Base-by-base conservation (phyloP, 2,797 vertebrate genomes). In the Phrynocephalus vlangalii region DNA sequence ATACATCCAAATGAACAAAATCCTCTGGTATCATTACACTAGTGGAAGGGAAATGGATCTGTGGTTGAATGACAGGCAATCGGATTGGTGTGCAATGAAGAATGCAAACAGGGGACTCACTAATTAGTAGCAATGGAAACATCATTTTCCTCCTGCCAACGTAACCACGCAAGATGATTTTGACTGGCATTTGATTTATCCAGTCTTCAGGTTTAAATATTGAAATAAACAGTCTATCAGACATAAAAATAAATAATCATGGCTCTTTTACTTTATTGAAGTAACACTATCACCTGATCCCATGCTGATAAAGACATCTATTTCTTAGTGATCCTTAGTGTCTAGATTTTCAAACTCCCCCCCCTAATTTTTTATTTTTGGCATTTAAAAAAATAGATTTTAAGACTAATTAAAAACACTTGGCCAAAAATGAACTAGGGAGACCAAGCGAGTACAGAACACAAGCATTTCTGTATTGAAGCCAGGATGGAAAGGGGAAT, bases 381-480 rank as follows among this genome's bases (percentile, higher is more conserved):
- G 76, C 84, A 86, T 50, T 44, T n/a, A n/a, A n/a, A 85, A 44
- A 85, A 78, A 50, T 70, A 78, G 44, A 78, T 78, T 85, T 85
- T 78, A 78, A 68, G 75, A 85, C 44, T 85, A 67, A 78, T 85
- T 85, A 85, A 77, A 77, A 76, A 48, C 60, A 85, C 38, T 76
- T 68, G 26, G 63, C 33, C 24, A 26, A 85, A 70, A 52, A 48
- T 52, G 38, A 63, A 26, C 50, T 60, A 6, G 52, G 4, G 8
- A 15, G 48, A 48, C 0, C 16, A 8, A 2, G 50, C 6, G 38
- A 78, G 44, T 1, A 48, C 22, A 68, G 15, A 15, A 26, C 6
- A 33, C 38, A 78, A 38, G 4, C 44, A 52, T 52, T 30, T 68
- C 75, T 26, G 1, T 50, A 66, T 20, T 68, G 44, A 22, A 6